Evolutionary conservation across 2,113 vertebrate genomes (phyloP).

Genomic region (Upupa epops): DNA sequence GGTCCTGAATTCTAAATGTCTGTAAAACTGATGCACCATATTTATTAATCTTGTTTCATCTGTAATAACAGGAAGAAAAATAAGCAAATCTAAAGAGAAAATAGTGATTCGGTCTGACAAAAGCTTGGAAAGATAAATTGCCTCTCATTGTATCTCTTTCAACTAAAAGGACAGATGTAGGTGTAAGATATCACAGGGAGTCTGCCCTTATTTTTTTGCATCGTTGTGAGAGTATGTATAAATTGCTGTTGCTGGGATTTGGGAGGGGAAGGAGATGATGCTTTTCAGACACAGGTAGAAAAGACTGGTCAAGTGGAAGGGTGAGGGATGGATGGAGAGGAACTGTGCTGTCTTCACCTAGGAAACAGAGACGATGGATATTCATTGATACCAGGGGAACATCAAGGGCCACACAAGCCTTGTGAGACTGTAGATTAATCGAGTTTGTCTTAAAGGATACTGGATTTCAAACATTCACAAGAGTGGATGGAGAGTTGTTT

Average conservation of each 20-base stretch:
- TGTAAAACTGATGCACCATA: background rate
- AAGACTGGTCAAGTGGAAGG: background rate
- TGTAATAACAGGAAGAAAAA: background rate
- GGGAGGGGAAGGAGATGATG: background rate
- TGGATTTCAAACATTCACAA: background rate
- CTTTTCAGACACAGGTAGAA: background rate
- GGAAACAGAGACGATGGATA: background rate
- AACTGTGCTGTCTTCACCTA: background rate
- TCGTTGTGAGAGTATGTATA: background rate
- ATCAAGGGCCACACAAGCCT: background rate
- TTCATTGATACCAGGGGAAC: background rate
- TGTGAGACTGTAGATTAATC: background rate
- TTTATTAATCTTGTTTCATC: background rate
- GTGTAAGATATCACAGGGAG: background rate
- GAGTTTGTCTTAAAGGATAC: background rate
- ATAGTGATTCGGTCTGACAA: background rate
- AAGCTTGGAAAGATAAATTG: background rate
- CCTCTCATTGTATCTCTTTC: background rate
- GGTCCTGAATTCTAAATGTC: background rate
- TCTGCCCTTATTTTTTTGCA: conserved; percentile 6
- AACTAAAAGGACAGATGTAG: no score
- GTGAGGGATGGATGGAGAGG: background rate
- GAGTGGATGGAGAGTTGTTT: background rate
- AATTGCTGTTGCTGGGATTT: background rate
- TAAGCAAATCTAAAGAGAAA: conserved; percentile 14